These are phyloP conservation scores for Petrocephalus sullivani DNA, from an alignment of 2,797 vertebrate genomes.

Conservation along the genomic window DNA sequence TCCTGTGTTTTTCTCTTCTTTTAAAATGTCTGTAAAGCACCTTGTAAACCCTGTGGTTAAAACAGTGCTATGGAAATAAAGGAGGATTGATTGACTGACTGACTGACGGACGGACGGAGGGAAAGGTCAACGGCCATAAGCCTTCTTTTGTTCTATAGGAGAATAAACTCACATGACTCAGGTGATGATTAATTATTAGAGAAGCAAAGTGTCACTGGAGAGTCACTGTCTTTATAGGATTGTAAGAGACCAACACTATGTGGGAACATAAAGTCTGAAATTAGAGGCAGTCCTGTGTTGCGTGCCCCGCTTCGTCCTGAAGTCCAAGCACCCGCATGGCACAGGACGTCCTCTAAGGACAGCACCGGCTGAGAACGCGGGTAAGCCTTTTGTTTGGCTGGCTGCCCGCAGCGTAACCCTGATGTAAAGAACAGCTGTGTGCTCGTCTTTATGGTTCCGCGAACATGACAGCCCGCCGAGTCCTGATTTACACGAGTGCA, in stretches of 20 bases:
- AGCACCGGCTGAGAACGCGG: constrained; percentile 26
- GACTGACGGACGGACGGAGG: background rate
- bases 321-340: background rate
- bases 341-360: constrained; percentile 32
- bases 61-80: background rate
- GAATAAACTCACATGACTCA: background rate
- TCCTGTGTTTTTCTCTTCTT: background rate
- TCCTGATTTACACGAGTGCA: constrained; percentile 54
- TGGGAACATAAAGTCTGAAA: background rate
- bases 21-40: background rate
- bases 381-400: constrained; percentile 41
- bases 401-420: constrained; percentile 36
- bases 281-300: background rate
- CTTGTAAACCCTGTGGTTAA: background rate
- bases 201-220: background rate
- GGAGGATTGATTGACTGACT: background rate
- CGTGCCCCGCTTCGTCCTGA: background rate
- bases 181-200: background rate
- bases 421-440: constrained; percentile 57
- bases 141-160: background rate
- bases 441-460: constrained; percentile 41
- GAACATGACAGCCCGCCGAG: constrained; percentile 50
- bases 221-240: background rate
- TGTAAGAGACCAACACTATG: background rate
- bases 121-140: background rate